Percentiles rank a stretch among this genome's conserved stretches.
These are phyloP conservation scores for Orchestia grillus DNA, from an alignment of 1,140 invertebrate genomes.

Conservation along the genomic window DNA sequence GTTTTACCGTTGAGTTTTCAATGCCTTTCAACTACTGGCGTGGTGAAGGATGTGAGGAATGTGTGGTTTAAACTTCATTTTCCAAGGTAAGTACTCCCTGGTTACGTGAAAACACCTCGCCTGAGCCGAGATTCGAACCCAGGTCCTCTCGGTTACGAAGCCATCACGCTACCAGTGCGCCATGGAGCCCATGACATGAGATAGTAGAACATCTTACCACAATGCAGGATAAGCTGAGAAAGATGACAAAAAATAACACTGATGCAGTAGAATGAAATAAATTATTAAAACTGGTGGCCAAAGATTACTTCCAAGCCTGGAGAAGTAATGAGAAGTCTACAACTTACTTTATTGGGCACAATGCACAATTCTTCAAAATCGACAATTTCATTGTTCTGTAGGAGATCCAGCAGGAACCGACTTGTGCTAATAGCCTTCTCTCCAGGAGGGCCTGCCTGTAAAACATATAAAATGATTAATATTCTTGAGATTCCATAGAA, in stretches of 20 bases:
- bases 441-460: slow-evolving; percentile 65
- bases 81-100: too few relatives aligned
- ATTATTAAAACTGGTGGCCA: not conserved
- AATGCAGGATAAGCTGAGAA: too few relatives aligned
- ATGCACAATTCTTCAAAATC: slow-evolving; percentile 60
- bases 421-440: slow-evolving; percentile 65
- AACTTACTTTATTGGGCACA: slow-evolving; percentile 63
- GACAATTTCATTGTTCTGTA: slow-evolving; percentile 59
- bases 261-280: not conserved
- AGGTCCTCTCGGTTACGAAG: too few relatives aligned
- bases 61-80: too few relatives aligned
- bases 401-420: slow-evolving; percentile 62
- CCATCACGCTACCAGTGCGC: too few relatives aligned
- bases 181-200: too few relatives aligned
- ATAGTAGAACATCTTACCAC: too few relatives aligned
- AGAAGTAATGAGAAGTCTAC: not conserved
- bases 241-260: not conserved
- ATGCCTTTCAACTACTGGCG: too few relatives aligned
- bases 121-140: too few relatives aligned
- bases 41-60: too few relatives aligned
- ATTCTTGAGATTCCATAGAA: not conserved
- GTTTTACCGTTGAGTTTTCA: too few relatives aligned
- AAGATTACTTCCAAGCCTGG: not conserved
- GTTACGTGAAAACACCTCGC: too few relatives aligned
- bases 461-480: not conserved